Base-by-base conservation (phyloP, 2,888 invertebrate genomes). In the Drosophila rubida region DNA sequence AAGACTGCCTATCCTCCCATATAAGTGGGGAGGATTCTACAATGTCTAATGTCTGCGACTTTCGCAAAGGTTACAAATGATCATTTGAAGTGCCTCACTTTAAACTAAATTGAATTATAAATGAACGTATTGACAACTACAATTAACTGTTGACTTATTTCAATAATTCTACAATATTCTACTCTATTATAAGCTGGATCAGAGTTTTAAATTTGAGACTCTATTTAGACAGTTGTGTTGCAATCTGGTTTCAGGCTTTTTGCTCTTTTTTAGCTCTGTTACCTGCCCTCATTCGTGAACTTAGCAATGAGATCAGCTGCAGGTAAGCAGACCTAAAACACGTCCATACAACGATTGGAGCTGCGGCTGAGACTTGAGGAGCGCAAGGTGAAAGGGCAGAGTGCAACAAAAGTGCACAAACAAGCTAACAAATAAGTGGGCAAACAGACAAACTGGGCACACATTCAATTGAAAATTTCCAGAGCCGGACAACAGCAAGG, bases 391-490 rank as follows among this genome's bases (percentile, higher is more conserved):
- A 22, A 37, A 37, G 13, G 32, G 42, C 45, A 32, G 50, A 45
- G 37, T 57, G 54, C 42, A 58, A 58, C 50, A 65, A 59, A 66
- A 44, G 25, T 30, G 58, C 41, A 59, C 69, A 54, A 59, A 25
- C 54, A 69, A 46, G 50, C 45, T 41, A 54, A 57, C 57, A 63
- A 59, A 45, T 41, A 57, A 46, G 55, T 39, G 48, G 60, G 6
- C 48, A 65, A 58, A 65, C 49, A 55, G 58, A 53, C 41, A 45
- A 64, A 58, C 57, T 32, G 63, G 49, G 69, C 55, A 68, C 83
- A 78, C 72, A 76, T 86, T 88, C 74, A 80, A 84, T 86, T 84
- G 86, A 76, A 84, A 86, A 78, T 86, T 75, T 88, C 75, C 83
- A 78, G 78, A 59, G 50, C 57, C 25, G 32, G 45, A 42, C 45